A percentile compares a stretch with the other conserved stretches of the same genome.
phyloP scores from a whole-genome alignment of 2,888 invertebrate genomes.

The Tachina fera region DNA sequence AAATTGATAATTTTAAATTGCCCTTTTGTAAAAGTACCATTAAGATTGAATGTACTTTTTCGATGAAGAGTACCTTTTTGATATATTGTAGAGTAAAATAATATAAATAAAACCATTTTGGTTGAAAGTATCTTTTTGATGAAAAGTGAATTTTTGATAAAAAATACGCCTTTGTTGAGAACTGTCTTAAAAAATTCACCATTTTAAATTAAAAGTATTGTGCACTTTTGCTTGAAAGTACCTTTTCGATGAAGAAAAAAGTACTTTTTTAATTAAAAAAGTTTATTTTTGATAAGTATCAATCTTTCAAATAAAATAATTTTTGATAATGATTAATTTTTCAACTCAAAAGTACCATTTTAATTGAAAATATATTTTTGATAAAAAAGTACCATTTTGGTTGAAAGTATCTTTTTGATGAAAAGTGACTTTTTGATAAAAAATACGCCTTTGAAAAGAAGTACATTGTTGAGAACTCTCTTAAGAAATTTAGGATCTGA shows the following conservation, averaged over 20 bases:
- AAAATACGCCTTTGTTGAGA: no score
- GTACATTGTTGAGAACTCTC: no score
- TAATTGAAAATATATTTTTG: neutral
- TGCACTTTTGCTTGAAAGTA: neutral
- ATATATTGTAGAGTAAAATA: no score
- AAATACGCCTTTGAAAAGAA: neutral
- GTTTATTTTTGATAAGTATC: neutral
- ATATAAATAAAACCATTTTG: no score
- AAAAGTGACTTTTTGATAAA: conserved; percentile 2
- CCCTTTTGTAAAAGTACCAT: no score
- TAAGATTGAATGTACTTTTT: neutral
- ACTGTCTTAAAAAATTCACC: no score
- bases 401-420: neutral
- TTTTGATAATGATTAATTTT: no score
- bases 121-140: neutral
- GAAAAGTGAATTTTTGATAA: neutral
- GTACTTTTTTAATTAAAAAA: neutral
- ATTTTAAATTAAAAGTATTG: no score
- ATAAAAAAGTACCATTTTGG: neutral
- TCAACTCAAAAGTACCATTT: neutral
- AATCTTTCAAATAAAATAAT: neutral
- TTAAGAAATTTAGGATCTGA: no score
- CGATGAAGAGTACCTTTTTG: neutral
- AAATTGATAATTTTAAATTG: no score
- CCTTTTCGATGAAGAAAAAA: neutral